Evolutionary conservation across 1,140 invertebrate genomes (phyloP), one percentile per base, ranked within the genome.

Genomic region (Panulirus ornatus): DNA sequence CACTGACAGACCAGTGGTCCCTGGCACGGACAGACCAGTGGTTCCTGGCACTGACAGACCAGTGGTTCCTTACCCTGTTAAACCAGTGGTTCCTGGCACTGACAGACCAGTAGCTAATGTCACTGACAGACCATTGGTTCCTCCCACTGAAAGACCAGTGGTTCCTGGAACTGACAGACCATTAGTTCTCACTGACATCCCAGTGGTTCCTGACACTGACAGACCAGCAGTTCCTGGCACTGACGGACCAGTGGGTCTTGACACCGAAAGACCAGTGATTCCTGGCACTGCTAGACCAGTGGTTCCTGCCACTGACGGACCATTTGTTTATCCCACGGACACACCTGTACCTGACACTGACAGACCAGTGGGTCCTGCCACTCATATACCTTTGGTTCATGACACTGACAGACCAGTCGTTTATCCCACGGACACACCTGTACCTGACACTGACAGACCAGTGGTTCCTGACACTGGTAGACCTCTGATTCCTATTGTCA

Each of bases 261-360:
- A 6, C 71, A 75, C 71, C 40, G 71, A 75, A 22, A 30, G 58
- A 66, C 58, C 58, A 66, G 3, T 40, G 36, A 16, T 38, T n/a
- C 11, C 71, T 75, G 40, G 34, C 70, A 40, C 71, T 75, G 40
- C 22, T 36, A 40, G 44, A 79, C 76, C 76, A 79, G 2, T 30
- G 27, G 3, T 42, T 42, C 75, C 38, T 27, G 75, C 9, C 75
- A 78, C 75, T 47, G 42, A 44, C 34, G 38, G 38, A 0, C 44
- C 78, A 36, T 51, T 36, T 1, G 8, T 34, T 51, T 8, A 47
- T 75, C 22, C 34, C 34, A 75, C 71, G 36, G 40, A 42, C 71
- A 42, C 3, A 75, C 71, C 71, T 38, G 0, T 22, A n/a, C 9
- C 78, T 75, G 40, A 5, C 34, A 75, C 71, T 75, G 40, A 42